Conservation (phyloP, 2,888 invertebrate genomes). For the Lepidonotus clava region DNA sequence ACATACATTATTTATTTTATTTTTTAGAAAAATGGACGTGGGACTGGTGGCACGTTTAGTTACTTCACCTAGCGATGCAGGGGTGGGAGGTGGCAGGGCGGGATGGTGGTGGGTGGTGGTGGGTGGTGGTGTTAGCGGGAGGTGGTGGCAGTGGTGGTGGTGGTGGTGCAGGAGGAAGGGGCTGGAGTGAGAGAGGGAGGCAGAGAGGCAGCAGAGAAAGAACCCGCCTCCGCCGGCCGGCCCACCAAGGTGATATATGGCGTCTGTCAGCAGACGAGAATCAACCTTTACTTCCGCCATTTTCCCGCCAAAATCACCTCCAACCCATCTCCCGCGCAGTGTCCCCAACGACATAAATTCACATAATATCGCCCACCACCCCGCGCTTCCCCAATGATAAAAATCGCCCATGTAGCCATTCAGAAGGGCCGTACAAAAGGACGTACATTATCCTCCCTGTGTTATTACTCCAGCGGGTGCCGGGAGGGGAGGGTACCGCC, state of each 20-base stretch:
- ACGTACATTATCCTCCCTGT: too few species aligned
- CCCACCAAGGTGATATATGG: constrained; percentile 36
- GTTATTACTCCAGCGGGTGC: background rate
- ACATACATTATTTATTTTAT: too few species aligned
- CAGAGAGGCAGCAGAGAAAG: background rate
- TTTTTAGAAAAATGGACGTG: too few species aligned
- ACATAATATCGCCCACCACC: background rate
- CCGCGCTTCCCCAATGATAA: background rate
- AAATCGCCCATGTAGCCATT: background rate
- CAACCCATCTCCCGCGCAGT: background rate
- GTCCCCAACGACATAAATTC: background rate
- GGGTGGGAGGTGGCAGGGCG: background rate
- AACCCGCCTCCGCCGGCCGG: constrained; percentile 25
- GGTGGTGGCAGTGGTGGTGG: background rate
- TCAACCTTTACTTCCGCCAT: constrained; percentile 25
- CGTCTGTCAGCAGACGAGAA: constrained; percentile 37
- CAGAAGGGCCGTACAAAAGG: too few species aligned
- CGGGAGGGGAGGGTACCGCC: background rate
- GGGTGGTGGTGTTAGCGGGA: too few species aligned
- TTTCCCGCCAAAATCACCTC: constrained; percentile 38
- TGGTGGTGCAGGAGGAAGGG: background rate
- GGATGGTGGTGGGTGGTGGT: background rate
- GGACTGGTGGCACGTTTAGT: too few species aligned
- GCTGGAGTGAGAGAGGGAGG: background rate
- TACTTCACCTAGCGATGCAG: too few species aligned